These are phyloP conservation scores for Diaphora mendica DNA, from an alignment of 2,888 invertebrate genomes.

Conservation along the genomic window DNA sequence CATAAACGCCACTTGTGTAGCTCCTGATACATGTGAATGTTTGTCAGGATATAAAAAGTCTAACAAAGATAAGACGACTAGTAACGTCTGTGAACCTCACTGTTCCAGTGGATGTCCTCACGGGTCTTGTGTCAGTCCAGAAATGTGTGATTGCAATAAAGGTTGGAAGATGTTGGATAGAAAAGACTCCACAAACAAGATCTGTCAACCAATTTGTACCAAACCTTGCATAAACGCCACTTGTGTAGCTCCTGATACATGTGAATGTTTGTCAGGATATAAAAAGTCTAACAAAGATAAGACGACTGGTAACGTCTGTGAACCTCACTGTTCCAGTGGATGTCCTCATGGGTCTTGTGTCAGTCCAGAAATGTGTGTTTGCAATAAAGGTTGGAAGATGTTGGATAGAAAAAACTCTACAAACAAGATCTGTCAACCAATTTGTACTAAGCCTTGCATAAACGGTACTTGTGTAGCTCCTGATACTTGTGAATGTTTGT, in stretches of 20 bases:
- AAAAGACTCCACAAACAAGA: background rate
- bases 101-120: background rate
- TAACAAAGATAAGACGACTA: background rate
- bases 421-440: conserved; percentile 15
- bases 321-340: conserved; percentile 28
- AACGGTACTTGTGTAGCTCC: conserved; percentile 21
- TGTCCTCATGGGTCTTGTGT: conserved; percentile 33
- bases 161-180: conserved; percentile 12
- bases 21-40: conserved; percentile 50
- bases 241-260: conserved; percentile 29
- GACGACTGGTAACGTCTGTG: conserved; percentile 13
- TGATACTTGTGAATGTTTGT: conserved; percentile 13
- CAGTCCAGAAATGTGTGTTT: conserved; percentile 30
- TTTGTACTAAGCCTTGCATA: conserved; percentile 20
- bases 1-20: conserved; percentile 3
- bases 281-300: background rate
- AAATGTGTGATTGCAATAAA: conserved; percentile 32
- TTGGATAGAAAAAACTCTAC: background rate
- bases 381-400: conserved; percentile 27
- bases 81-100: background rate
- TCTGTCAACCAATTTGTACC: conserved; percentile 30
- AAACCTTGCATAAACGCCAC: conserved; percentile 16
- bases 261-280: conserved; percentile 23
- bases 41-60: conserved; percentile 42
- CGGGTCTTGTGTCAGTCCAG: conserved; percentile 21